phyloP scores from a whole-genome alignment of 2,888 invertebrate species.

The Cerceris ruficornis region DNA sequence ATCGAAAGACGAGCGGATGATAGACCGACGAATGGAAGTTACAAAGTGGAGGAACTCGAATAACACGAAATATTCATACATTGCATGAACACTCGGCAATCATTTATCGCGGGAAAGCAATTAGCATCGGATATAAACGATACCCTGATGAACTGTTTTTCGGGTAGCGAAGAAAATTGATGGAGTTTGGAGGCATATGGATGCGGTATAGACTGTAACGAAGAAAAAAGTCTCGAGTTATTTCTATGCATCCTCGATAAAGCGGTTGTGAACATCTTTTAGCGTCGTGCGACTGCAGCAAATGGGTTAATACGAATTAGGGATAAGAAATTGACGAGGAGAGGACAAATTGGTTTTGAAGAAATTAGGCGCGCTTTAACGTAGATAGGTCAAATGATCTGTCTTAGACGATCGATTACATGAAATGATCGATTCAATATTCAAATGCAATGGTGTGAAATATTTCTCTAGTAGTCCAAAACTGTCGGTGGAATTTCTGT shows the following conservation, averaged over 20 bases:
- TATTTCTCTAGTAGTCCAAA: neutral
- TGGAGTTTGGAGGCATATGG: slow-evolving; percentile 52
- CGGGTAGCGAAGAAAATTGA: slow-evolving; percentile 37
- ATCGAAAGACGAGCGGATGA: neutral
- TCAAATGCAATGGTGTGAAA: slow-evolving; percentile 11
- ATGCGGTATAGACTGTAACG: slow-evolving; percentile 47
- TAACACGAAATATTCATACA: slow-evolving; percentile 42
- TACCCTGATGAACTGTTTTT: slow-evolving; percentile 26
- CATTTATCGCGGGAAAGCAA: slow-evolving; percentile 5
- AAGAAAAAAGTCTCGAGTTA: no score
- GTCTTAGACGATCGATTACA: neutral
- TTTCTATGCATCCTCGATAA: no score
- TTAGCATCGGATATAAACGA: slow-evolving; percentile 5
- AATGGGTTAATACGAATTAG: slow-evolving; percentile 52
- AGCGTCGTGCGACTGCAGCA: slow-evolving; percentile 36
- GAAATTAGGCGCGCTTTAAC: no score
- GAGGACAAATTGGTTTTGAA: neutral
- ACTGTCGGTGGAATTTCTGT: neutral
- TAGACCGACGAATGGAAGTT: no score
- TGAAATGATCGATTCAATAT: neutral
- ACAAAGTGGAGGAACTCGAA: no score
- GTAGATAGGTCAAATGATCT: neutral
- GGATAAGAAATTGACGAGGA: no score
- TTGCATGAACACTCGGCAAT: slow-evolving; percentile 41
- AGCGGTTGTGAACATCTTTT: neutral